These are phyloP conservation scores for Tinea semifulvella DNA, from an alignment of 2,888 invertebrate genomes.

Conservation along the genomic window DNA sequence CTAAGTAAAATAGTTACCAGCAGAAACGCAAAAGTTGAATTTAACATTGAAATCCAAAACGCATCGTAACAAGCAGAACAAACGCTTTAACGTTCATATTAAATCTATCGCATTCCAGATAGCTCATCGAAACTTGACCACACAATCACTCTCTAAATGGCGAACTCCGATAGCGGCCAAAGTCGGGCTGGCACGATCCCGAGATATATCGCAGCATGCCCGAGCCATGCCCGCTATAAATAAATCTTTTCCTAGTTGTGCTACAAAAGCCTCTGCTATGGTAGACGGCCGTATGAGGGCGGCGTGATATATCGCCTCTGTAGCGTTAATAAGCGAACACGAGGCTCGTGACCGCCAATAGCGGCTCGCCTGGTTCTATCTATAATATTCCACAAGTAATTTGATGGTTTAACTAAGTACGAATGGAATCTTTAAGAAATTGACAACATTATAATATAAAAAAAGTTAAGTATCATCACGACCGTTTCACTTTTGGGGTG, in stretches of 20 bases:
- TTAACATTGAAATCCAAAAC: slow-evolving; percentile 7
- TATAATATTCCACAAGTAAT: too few relatives aligned
- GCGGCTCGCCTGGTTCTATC: too few relatives aligned
- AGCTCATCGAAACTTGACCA: slow-evolving; percentile 31
- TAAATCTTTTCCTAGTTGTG: slow-evolving; percentile 60
- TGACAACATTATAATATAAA: too few relatives aligned
- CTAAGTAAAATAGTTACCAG: too few relatives aligned
- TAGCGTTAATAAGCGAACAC: slow-evolving; percentile 64
- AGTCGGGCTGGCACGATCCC: slow-evolving; percentile 41
- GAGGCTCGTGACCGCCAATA: slow-evolving; percentile 60
- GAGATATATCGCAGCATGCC: slow-evolving; percentile 39
- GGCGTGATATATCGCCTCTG: slow-evolving; percentile 61
- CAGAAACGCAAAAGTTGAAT: too few relatives aligned
- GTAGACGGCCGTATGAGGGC: slow-evolving; percentile 42
- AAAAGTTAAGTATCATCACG: too few relatives aligned
- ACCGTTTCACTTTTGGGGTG: too few relatives aligned
- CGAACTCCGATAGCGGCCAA: slow-evolving; percentile 31
- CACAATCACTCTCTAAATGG: slow-evolving; percentile 39
- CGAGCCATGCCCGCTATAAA: slow-evolving; percentile 36
- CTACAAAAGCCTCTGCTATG: slow-evolving; percentile 28
- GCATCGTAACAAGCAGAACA: slow-evolving; percentile 5
- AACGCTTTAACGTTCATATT: slow-evolving; percentile 6
- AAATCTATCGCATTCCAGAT: slow-evolving; percentile 19
- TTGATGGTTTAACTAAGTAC: too few relatives aligned
- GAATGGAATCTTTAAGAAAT: too few relatives aligned